Evolutionary conservation across 2,113 vertebrate genomes (phyloP), one percentile per base, ranked within the genome.

Genomic region (Gymnobelideus leadbeateri): DNA sequence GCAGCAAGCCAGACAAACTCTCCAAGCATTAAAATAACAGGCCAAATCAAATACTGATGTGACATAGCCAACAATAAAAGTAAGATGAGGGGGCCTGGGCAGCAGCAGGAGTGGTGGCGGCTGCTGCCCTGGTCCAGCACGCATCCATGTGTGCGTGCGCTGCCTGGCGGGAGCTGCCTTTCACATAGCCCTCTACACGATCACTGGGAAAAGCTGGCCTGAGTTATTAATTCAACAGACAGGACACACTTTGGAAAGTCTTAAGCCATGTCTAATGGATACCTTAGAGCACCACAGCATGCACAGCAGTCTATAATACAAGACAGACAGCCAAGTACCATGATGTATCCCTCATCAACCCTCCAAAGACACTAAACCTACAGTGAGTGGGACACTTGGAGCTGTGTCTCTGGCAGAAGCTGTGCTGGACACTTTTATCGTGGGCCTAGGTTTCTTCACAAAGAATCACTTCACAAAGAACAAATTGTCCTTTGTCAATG

Each of bases 261-360:
- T 99, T 94, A 99, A 99, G 98, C 99, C 99, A 31, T 99, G 99
- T 52, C 94, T 99, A 61, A 46, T 98, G 95, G 99, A 99, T 99
- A 99, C 99, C 98, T 99, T 98, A 98, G 84, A 98, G 99, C 99
- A 89, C 91, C 99, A 54, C 99, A 99, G 95, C 99, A 99, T 26
- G 98, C 99, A 0, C 99, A 99, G 97, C 99, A 99, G 98, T 99
- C 99, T 16, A 99, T 99, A 95, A 98, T 98, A 91, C 99, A 99
- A 95, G 99, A 99, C 97, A 99, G 98, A 98, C 97, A 49, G 61
- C 98, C 0, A 99, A 99, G 99, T 99, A 99, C 98, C 98, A 99
- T 8, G 98, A 99, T 95, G 99, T 99, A 97, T 99, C 99, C 9
- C 98, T 99, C 92, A 99, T 99, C 95, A 98, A 99, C 0, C 99